phyloP scores from a whole-genome alignment of 2,113 vertebrate species.

The Oophaga pumilio region DNA sequence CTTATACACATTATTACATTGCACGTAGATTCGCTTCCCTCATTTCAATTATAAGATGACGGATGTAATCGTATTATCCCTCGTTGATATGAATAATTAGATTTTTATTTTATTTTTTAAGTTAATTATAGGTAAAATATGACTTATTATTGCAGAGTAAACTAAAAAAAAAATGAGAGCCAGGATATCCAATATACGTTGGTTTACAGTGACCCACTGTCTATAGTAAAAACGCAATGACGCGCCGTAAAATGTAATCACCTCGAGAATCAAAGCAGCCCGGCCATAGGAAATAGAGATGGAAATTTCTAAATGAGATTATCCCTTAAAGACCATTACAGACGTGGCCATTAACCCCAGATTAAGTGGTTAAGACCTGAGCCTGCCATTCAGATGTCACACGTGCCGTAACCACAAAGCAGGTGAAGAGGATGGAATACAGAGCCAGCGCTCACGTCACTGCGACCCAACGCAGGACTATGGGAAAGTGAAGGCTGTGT shows the following conservation, averaged over 20 bases:
- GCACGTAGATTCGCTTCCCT: background rate
- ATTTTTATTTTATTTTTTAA: background rate
- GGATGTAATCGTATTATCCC: too few species aligned
- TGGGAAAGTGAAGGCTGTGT: background rate
- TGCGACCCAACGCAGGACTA: background rate
- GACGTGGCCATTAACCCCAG: slow-evolving; percentile 35
- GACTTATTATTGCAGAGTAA: background rate
- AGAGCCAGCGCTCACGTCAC: background rate
- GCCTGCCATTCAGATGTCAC: slow-evolving; percentile 1
- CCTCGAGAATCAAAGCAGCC: background rate
- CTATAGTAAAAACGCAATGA: background rate
- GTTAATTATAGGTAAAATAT: background rate
- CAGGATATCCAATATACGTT: background rate
- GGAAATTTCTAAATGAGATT: slow-evolving; percentile 22
- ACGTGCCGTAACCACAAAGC: slow-evolving; percentile 26
- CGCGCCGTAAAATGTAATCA: background rate
- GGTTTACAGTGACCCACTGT: background rate
- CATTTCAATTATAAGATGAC: background rate
- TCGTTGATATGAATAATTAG: background rate
- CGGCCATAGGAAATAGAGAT: background rate
- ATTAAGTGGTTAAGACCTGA: slow-evolving; percentile 27
- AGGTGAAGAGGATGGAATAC: slow-evolving; percentile 4
- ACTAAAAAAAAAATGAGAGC: background rate
- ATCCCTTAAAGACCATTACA: slow-evolving; percentile 18
- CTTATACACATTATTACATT: background rate